Percentiles rank a stretch among this genome's conserved stretches.
Conservation (phyloP, 1,140 invertebrate species). For the Chionoecetes opilio region DNA sequence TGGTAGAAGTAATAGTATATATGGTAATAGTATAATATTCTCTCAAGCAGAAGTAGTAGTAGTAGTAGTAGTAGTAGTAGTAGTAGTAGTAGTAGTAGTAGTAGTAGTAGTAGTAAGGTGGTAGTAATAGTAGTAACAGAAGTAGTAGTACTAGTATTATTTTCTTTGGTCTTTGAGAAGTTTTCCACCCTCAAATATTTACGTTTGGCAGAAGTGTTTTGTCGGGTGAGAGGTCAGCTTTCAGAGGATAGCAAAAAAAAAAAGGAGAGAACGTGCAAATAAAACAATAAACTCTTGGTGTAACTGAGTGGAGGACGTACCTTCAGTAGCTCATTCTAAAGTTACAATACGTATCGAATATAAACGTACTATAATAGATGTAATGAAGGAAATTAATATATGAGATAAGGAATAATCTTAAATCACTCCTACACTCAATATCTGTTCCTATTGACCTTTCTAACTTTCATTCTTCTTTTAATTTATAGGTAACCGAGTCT, state of each 20-base stretch:
- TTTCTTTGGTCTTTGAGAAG: not conserved
- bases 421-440: too few species aligned
- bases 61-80: slow-evolving; percentile 15
- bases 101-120: not conserved
- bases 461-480: too few species aligned
- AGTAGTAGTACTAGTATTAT: not conserved
- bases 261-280: not conserved
- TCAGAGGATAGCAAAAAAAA: not conserved
- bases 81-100: slow-evolving; percentile 19
- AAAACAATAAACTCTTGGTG: not conserved
- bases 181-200: not conserved
- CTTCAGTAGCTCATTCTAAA: too few species aligned
- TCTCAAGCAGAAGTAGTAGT: too few species aligned
- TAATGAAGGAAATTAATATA: too few species aligned
- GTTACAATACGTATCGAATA: too few species aligned
- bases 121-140: not conserved
- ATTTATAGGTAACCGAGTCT: too few species aligned
- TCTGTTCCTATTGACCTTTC: too few species aligned
- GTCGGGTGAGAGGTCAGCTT: not conserved
- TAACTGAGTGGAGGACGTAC: too few species aligned
- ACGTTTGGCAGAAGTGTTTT: not conserved
- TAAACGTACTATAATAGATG: too few species aligned
- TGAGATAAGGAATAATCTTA: too few species aligned
- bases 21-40: too few species aligned
- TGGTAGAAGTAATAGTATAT: not conserved